Conservation (phyloP, 2,113 vertebrate genomes). For the Oncorhynchus keta region DNA sequence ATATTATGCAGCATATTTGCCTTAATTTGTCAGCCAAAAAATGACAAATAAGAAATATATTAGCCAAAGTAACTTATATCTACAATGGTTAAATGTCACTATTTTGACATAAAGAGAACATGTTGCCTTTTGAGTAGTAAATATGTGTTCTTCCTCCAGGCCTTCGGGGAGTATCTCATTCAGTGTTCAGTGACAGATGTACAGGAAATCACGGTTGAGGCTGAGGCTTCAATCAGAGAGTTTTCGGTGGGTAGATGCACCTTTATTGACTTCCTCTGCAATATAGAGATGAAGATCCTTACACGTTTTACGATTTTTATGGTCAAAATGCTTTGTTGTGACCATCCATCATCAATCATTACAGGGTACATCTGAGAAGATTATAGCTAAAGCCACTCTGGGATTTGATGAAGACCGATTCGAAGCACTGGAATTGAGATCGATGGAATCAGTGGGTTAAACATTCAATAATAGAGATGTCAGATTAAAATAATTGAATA, state of each 20-base stretch:
- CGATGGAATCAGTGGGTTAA: not conserved
- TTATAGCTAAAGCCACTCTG: constrained; percentile 29
- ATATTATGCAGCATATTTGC: too few species aligned
- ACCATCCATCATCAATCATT: not conserved
- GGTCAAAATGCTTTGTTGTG: too few species aligned
- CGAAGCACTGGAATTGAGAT: not conserved
- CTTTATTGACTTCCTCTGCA: not conserved
- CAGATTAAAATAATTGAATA: too few species aligned
- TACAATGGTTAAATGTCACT: too few species aligned
- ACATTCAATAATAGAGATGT: too few species aligned
- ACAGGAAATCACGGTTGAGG: constrained; percentile 22
- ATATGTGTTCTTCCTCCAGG: constrained; percentile 3
- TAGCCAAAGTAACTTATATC: not conserved
- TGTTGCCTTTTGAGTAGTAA: constrained; percentile 2
- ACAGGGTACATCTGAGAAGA: constrained; percentile 25
- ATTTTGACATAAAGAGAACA: not conserved
- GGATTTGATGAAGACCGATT: constrained; percentile 38
- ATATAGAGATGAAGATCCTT: too few species aligned
- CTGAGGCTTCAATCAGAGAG: constrained; percentile 12
- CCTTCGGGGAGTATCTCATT: not conserved
- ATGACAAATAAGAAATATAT: too few species aligned
- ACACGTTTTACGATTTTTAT: too few species aligned
- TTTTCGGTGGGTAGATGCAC: constrained; percentile 28
- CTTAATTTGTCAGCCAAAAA: too few species aligned
- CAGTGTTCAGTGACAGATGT: constrained; percentile 26